Evolutionary conservation across 2,888 invertebrate species (phyloP).

Genomic region (Melipona beecheii): DNA sequence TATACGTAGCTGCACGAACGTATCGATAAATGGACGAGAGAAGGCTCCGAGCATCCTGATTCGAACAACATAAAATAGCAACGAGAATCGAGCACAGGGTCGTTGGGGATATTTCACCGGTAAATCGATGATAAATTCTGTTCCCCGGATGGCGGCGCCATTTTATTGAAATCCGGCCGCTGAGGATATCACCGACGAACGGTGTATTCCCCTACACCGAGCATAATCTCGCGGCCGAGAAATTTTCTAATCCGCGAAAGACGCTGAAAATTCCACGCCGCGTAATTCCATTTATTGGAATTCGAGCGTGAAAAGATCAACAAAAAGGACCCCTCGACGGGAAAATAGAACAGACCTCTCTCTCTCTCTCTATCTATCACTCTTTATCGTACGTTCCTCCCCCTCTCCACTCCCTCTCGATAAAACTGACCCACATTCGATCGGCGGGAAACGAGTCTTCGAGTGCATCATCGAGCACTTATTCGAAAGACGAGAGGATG

Average conservation of each 20-base stretch:
- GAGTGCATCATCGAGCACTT: conserved; percentile 68
- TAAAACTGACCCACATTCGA: conserved; percentile 71
- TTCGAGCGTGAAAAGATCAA: conserved; percentile 62
- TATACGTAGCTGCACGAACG: not conserved
- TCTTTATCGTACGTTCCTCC: not conserved
- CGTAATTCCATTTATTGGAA: conserved; percentile 62
- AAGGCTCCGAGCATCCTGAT: not conserved
- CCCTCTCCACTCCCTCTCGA: conserved; percentile 32
- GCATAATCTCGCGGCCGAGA: conserved; percentile 25
- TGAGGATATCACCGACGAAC: conserved; percentile 21
- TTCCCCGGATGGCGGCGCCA: not conserved
- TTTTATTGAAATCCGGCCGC: conserved; percentile 35
- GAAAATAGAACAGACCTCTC: conserved; percentile 41
- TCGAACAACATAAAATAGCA: not conserved
- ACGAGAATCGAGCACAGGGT: not conserved
- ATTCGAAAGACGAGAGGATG: conserved; percentile 61
- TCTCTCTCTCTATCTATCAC: conserved; percentile 19
- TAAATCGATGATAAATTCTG: conserved; percentile 30
- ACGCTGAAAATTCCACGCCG: conserved; percentile 43
- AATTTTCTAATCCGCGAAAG: conserved; percentile 41
- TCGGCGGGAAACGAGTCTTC: conserved; percentile 69
- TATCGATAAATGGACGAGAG: not conserved
- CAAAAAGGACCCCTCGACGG: conserved; percentile 49
- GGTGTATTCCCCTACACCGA: not conserved
- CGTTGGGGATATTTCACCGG: not conserved